Conservation (phyloP, 2,797 vertebrate genomes). For the Oreonectes daqikongensis region DNA sequence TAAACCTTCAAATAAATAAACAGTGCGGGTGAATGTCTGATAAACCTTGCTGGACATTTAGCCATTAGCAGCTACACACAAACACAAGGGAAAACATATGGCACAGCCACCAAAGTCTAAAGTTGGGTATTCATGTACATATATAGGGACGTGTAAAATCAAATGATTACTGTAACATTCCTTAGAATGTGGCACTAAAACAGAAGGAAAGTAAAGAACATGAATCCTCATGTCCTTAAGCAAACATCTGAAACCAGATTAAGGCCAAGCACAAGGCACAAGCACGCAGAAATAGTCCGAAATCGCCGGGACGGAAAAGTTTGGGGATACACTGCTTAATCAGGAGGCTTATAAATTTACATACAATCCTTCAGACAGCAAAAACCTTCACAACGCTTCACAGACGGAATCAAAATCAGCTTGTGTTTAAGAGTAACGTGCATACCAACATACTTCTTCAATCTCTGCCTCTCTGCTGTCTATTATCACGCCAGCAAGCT, state of each 20-base stretch:
- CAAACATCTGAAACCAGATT: slow-evolving; percentile 6
- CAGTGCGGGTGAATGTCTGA: slow-evolving; percentile 13
- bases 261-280: slow-evolving; percentile 41
- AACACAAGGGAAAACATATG: slow-evolving; percentile 55
- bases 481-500: slow-evolving; percentile 24
- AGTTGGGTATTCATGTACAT: slow-evolving; percentile 20
- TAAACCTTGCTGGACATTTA: slow-evolving; percentile 20
- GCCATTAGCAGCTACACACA: not conserved
- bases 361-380: not conserved
- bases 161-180: slow-evolving; percentile 60
- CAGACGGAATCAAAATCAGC: not conserved
- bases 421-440: not conserved
- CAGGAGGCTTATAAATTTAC: not conserved
- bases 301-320: not conserved
- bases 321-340: slow-evolving; percentile 8
- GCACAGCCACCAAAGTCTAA: slow-evolving; percentile 59
- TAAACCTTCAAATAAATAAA: not conserved
- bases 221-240: slow-evolving; percentile 27
- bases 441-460: not conserved
- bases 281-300: slow-evolving; percentile 23
- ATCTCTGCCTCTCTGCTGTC: slow-evolving; percentile 4
- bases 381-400: slow-evolving; percentile 6
- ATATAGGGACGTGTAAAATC: slow-evolving; percentile 24
- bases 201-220: slow-evolving; percentile 9
- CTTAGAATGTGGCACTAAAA: slow-evolving; percentile 64